phyloP scores from a whole-genome alignment of 92 coral and sea anemone species.

The Virgularia gustaviana region DNA sequence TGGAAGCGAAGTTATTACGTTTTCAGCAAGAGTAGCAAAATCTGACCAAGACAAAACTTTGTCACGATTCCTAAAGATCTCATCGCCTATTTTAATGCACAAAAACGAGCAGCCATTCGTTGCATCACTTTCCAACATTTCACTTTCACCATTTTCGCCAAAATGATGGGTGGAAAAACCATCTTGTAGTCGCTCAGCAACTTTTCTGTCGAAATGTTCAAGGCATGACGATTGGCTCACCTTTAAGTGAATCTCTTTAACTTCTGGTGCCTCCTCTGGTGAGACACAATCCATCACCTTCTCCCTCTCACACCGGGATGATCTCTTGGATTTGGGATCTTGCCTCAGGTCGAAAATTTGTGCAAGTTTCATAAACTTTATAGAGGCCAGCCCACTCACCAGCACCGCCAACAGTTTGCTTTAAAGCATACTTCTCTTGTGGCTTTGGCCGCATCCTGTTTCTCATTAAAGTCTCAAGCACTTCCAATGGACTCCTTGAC shows the following conservation, averaged over 20 bases:
- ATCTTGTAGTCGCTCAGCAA: too few species aligned
- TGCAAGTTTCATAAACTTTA: constrained; percentile 1
- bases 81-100: constrained; percentile 1
- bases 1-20: constrained; percentile 26
- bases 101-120: constrained; percentile 14
- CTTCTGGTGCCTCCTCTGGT: not conserved
- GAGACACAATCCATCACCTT: too few species aligned
- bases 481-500: not conserved
- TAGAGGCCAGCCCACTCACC: not conserved
- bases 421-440: not conserved
- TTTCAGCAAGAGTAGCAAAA: not conserved
- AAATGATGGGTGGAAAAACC: too few species aligned
- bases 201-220: constrained; percentile 40
- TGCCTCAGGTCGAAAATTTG: not conserved
- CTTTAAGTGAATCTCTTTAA: constrained; percentile 1
- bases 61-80: not conserved
- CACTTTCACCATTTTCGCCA: too few species aligned
- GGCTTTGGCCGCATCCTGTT: not conserved
- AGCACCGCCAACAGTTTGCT: not conserved
- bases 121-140: constrained; percentile 1
- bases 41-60: not conserved
- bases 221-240: constrained; percentile 40
- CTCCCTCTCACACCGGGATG: not conserved
- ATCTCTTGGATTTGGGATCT: not conserved
- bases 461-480: not conserved